Conservation (phyloP, 1,140 invertebrate genomes). For the Drosophila ananassae region DNA sequence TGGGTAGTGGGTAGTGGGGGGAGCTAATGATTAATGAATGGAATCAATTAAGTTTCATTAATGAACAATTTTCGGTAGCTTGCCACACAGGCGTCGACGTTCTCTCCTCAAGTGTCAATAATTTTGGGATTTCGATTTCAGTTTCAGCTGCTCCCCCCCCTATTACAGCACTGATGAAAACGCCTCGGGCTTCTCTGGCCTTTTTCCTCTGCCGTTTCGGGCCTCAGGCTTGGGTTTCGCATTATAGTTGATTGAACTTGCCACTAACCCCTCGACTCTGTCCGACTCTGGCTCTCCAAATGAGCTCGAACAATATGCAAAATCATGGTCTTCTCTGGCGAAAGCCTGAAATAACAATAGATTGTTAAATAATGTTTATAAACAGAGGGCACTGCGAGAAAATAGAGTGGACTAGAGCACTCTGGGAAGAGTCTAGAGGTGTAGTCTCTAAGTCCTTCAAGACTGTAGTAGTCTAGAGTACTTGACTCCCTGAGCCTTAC, state of each 20-base stretch:
- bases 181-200: conserved; percentile 23
- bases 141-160: conserved; percentile 3
- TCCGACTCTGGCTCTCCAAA: background rate
- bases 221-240: conserved; percentile 28
- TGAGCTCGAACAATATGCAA: conserved; percentile 57
- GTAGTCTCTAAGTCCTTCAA: no score
- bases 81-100: conserved; percentile 28
- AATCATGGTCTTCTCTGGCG: conserved; percentile 67
- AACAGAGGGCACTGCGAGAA: conserved; percentile 22
- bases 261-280: conserved; percentile 17
- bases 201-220: background rate
- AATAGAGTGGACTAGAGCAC: background rate
- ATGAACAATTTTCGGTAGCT: conserved; percentile 78
- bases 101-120: conserved; percentile 82
- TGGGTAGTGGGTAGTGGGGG: background rate
- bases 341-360: conserved; percentile 70
- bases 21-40: conserved; percentile 81
- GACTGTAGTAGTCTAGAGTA: no score
- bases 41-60: conserved; percentile 83
- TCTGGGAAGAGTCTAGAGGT: no score
- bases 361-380: conserved; percentile 72
- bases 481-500: no score
- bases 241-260: conserved; percentile 77
- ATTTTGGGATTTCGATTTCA: conserved; percentile 59
- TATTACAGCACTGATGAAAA: background rate